Evolutionary conservation across 2,888 invertebrate species (phyloP).

Genomic region (Phaedon cochleariae): DNA sequence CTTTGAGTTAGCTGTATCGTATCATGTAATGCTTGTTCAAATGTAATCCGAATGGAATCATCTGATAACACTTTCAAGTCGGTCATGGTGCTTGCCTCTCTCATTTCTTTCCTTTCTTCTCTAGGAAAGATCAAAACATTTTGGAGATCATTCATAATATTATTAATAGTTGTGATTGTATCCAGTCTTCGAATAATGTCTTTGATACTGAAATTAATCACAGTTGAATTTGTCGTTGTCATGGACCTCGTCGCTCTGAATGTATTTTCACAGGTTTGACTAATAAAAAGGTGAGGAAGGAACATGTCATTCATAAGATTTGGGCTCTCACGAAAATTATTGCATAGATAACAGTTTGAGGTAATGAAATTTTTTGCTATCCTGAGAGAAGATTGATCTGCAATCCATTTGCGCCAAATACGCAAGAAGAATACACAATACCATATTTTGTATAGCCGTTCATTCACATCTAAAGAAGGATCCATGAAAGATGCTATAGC

Average conservation of each 20-base stretch:
- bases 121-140: no score
- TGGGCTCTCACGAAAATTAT: conserved; percentile 7
- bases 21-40: background rate
- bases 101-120: background rate
- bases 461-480: background rate
- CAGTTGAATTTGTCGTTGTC: conserved; percentile 19
- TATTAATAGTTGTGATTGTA: no score
- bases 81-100: background rate
- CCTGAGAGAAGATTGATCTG: conserved; percentile 1
- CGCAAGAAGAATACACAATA: conserved; percentile 5
- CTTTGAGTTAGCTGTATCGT: background rate
- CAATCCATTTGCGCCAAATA: conserved; percentile 13
- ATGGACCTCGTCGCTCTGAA: conserved; percentile 22
- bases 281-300: conserved; percentile 9
- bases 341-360: background rate
- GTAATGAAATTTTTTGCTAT: conserved; percentile 6
- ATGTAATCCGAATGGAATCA: background rate
- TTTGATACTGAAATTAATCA: conserved; percentile 14
- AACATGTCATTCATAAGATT: conserved; percentile 13
- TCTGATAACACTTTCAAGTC: background rate
- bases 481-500: conserved; percentile 8
- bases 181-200: background rate
- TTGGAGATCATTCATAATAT: no score
- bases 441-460: conserved; percentile 4
- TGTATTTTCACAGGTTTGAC: conserved; percentile 4